phyloP scores from a whole-genome alignment of 2,888 invertebrate species.

The Rotaria sp. region DNA sequence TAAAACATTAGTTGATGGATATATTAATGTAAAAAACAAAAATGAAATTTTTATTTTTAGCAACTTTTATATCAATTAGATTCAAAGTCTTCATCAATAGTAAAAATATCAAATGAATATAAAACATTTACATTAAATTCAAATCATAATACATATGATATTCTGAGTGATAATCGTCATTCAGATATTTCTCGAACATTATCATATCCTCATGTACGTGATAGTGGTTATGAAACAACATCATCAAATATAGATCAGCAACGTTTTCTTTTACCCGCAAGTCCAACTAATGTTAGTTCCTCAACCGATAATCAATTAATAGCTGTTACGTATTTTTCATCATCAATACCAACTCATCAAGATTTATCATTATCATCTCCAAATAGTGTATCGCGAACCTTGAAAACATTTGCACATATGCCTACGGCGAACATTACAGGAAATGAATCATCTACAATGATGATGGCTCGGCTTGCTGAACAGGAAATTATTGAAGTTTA shows the following conservation, averaged over 20 bases:
- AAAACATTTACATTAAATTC: neutral
- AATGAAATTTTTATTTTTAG: neutral
- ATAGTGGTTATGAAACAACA: conserved; percentile 11
- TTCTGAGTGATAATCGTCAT: neutral
- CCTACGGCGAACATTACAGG: neutral
- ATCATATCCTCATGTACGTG: neutral
- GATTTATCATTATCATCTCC: neutral
- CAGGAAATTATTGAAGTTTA: conserved; percentile 26
- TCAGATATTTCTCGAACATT: neutral
- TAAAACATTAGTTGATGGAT: too few relatives aligned
- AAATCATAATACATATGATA: neutral
- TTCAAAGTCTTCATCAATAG: neutral
- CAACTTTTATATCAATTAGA: neutral
- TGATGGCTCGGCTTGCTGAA: neutral
- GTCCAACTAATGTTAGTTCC: neutral
- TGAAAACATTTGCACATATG: neutral
- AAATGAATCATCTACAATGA: neutral
- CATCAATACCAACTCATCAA: neutral
- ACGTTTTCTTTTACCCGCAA: neutral
- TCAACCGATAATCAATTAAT: neutral
- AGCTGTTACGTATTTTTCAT: neutral
- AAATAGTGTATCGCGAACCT: neutral
- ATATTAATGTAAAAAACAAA: too few relatives aligned
- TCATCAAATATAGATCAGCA: neutral
- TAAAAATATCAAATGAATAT: neutral